Evolutionary conservation across 2,888 invertebrate species (phyloP), one percentile per base, ranked within the genome.

Genomic region (Monopis laevigella): DNA sequence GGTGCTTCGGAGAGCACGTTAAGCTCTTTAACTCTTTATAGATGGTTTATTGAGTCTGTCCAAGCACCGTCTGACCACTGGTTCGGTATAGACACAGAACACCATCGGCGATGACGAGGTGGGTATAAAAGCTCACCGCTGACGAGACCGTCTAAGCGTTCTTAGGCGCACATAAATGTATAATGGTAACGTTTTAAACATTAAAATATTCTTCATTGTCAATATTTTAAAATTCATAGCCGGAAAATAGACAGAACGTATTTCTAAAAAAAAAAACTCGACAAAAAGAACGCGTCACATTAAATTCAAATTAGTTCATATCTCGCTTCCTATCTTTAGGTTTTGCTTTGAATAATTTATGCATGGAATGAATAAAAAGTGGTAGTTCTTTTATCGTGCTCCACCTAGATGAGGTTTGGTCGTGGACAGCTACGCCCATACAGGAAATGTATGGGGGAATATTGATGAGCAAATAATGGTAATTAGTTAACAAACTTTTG

Each of bases 271-370:
- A 36, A 36, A 36, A 19, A 36, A 12, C 21, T 36, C 13, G 16
- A 16, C 36, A 16, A 21, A 6, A 21, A 36, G 13, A 36, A 36
- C 12, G 36, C 29, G 40, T 58, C 62, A 56, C 56, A 59, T 65
- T 54, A 58, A 66, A 72, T 75, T 70, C 62, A 69, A 74, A 73
- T 70, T 65, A 68, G 64, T 57, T 54, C 50, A 48, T 64, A 67
- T 68, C 68, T 48, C 51, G 56, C 54, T 58, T 59, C 56, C 54
- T 64, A 68, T 68, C 68, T 64, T 62, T 62, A 57, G 60, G 64
- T 66, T 65, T 66, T 58, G 60, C 62, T 66, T 58, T 68, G 69
- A 72, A 70, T 73, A 63, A 73, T 71, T 67, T 70, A 72, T 73
- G 56, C 61, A 48, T 51, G 48, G 55, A 55, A 62, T 64, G 68